These are phyloP conservation scores for Megaustenia siamemsis DNA, from an alignment of 2,888 invertebrate species.

Conservation along the genomic window DNA sequence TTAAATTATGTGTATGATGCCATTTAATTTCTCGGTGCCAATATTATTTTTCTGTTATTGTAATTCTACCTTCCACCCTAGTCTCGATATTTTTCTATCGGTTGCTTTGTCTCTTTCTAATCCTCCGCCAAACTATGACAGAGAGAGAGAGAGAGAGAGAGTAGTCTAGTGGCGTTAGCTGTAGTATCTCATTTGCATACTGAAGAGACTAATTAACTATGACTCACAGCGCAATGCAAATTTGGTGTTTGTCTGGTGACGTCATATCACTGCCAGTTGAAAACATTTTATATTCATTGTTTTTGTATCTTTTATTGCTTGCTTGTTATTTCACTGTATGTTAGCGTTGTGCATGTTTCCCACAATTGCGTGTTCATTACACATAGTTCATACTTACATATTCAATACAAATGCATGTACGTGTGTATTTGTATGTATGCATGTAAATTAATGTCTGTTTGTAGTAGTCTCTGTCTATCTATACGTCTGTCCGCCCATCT, in stretches of 20 bases:
- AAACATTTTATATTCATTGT: background rate
- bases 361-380: no score
- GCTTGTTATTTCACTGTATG: background rate
- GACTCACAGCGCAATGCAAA: slow-evolving; percentile 24
- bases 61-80: no score
- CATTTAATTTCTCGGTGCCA: no score
- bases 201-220: slow-evolving; percentile 40
- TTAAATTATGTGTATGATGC: no score
- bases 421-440: no score
- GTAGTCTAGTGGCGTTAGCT: background rate
- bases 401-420: no score
- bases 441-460: no score
- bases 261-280: background rate
- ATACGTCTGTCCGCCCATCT: slow-evolving; percentile 20
- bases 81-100: no score
- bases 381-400: no score
- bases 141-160: background rate
- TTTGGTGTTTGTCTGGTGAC: slow-evolving; percentile 14
- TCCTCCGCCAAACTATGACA: background rate
- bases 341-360: no score
- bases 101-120: background rate
- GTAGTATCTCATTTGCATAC: slow-evolving; percentile 37
- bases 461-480: slow-evolving; percentile 26
- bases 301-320: background rate
- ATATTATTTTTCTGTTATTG: no score